Evolutionary conservation across 2,888 invertebrate species (phyloP).

Genomic region (Plagiodera versicolora): DNA sequence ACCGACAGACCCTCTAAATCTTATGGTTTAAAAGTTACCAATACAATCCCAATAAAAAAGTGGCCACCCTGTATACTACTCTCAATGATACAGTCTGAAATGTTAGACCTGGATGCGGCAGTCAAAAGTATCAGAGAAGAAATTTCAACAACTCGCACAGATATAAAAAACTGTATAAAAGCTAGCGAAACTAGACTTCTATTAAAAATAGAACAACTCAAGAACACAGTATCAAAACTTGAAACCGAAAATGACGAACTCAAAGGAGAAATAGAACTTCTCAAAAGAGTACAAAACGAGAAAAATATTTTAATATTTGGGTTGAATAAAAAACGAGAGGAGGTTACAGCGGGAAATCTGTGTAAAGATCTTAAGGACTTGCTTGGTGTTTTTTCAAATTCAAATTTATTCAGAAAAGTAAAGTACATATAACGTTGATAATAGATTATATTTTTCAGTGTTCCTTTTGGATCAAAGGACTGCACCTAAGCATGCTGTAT

Average conservation of each 20-base stretch:
- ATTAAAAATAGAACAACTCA: neutral
- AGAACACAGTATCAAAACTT: neutral
- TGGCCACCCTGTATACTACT: no score
- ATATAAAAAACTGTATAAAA: neutral
- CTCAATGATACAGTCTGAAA: neutral
- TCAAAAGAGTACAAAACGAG: neutral
- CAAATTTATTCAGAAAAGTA: no score
- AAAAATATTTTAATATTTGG: conserved; percentile 1
- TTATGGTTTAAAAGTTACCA: no score
- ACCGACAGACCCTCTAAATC: no score
- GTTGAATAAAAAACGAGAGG: neutral
- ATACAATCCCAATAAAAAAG: no score
- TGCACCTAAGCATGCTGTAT: no score
- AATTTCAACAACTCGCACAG: conserved; percentile 1
- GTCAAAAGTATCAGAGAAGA: conserved; percentile 1
- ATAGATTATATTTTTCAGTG: no score
- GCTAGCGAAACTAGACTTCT: conserved; percentile 3
- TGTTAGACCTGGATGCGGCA: neutral
- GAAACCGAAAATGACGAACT: neutral
- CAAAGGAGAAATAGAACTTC: conserved; percentile 1
- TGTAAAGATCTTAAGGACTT: neutral
- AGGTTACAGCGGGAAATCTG: neutral
- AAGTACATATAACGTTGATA: no score
- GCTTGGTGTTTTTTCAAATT: no score
- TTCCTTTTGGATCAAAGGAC: no score